A percentile compares a stretch with the other conserved stretches of the same genome.
These are phyloP conservation scores for Poliocrania exsul DNA, from an alignment of 2,797 vertebrate species.

Conservation along the genomic window DNA sequence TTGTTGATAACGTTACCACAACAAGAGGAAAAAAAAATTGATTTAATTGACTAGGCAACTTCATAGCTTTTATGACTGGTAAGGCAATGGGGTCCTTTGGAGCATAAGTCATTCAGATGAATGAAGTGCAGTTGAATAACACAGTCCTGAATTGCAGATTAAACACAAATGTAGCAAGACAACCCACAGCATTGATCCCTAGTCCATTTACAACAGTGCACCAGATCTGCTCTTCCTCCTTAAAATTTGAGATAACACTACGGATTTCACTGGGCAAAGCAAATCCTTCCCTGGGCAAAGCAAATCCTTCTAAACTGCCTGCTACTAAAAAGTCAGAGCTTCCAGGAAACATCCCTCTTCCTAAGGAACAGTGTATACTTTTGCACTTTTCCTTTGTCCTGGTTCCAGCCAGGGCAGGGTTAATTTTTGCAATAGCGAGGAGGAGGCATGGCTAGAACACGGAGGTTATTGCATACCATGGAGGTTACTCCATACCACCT, in stretches of 20 bases:
- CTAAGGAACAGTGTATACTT: neutral
- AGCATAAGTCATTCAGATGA: neutral
- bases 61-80: neutral
- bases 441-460: neutral
- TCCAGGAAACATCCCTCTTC: neutral
- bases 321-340: neutral
- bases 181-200: neutral
- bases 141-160: neutral
- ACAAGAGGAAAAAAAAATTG: neutral
- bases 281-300: neutral
- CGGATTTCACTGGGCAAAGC: neutral
- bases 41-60: slow-evolving; percentile 53
- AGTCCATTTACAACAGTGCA: neutral
- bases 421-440: neutral
- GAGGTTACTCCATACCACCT: neutral
- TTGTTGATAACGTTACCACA: slow-evolving; percentile 14
- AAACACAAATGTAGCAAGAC: neutral
- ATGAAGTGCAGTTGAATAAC: neutral
- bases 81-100: neutral
- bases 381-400: neutral
- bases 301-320: neutral
- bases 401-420: neutral
- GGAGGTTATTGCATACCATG: neutral
- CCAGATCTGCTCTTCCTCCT: neutral
- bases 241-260: neutral